Conservation (phyloP, 2,113 vertebrate species). For the Labeo catla region DNA sequence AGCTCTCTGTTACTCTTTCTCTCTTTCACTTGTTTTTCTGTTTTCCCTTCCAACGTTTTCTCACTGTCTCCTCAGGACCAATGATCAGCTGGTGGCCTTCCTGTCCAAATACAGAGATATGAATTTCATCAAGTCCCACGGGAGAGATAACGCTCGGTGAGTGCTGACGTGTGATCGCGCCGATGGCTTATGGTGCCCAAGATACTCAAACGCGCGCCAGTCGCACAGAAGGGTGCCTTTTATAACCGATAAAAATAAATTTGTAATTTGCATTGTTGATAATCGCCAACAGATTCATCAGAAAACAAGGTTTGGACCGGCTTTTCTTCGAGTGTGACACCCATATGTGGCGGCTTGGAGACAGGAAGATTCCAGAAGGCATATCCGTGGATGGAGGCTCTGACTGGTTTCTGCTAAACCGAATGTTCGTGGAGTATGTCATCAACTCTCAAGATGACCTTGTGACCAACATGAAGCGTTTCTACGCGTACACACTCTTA, state of each 20-base stretch:
- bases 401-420: slow-evolving; percentile 97
- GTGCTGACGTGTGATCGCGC: background rate
- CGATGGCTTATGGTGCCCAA: background rate
- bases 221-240: slow-evolving; percentile 13
- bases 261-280: background rate
- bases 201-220: background rate
- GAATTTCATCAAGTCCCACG: slow-evolving; percentile 99
- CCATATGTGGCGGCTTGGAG: slow-evolving; percentile 98
- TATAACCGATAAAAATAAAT: background rate
- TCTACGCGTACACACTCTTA: slow-evolving; percentile 94
- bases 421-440: slow-evolving; percentile 93
- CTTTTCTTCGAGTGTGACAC: slow-evolving; percentile 97
- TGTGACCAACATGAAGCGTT: slow-evolving; percentile 94
- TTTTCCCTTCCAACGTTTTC: slow-evolving; percentile 2
- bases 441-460: slow-evolving; percentile 90
- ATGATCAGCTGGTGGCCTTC: slow-evolving; percentile 95
- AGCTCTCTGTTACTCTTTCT: background rate
- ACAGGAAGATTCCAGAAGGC: slow-evolving; percentile 94
- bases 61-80: slow-evolving; percentile 81
- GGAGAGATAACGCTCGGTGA: slow-evolving; percentile 97
- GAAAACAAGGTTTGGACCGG: slow-evolving; percentile 94
- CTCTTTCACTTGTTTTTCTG: background rate
- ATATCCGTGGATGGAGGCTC: slow-evolving; percentile 93
- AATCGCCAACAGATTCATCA: slow-evolving; percentile 84
- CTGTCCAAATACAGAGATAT: slow-evolving; percentile 93